These are phyloP conservation scores for Melozone crissalis DNA, from an alignment of 2,113 vertebrate species.

Conservation along the genomic window DNA sequence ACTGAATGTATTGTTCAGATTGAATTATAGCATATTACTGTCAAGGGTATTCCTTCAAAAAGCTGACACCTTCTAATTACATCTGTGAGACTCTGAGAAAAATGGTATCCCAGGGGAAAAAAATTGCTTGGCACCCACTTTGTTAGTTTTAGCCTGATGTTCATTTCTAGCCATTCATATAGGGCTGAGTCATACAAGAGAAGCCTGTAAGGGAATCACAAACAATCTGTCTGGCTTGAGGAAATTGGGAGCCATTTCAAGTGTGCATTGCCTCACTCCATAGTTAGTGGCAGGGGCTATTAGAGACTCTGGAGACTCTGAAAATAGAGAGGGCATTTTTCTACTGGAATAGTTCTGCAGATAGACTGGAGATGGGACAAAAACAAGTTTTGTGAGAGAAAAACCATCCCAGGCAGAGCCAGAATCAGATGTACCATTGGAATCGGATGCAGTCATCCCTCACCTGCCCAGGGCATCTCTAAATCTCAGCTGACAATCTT, in stretches of 20 bases:
- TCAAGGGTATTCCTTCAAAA: conserved; percentile 49
- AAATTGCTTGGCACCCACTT: conserved; percentile 39
- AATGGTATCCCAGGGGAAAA: not conserved
- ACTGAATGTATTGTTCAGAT: not conserved
- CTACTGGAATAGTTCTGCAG: not conserved
- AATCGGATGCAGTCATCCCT: not conserved
- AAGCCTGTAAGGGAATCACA: not conserved
- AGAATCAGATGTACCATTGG: not conserved
- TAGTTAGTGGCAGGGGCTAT: not conserved
- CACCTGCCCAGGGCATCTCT: conserved; percentile 33
- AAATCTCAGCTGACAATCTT: conserved; percentile 57
- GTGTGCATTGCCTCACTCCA: not conserved
- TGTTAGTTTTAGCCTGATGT: conserved; percentile 52
- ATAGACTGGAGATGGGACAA: not conserved
- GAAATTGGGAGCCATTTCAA: conserved; percentile 33
- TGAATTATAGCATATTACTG: conserved; percentile 52
- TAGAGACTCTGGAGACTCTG: not conserved
- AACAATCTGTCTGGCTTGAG: conserved; percentile 23
- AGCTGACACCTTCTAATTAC: conserved; percentile 66
- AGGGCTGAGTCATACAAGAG: conserved; percentile 51
- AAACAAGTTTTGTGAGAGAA: not conserved
- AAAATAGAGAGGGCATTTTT: conserved; percentile 9
- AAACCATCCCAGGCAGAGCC: not conserved
- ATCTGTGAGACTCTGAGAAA: conserved; percentile 16
- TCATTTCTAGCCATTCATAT: conserved; percentile 28